Conservation (phyloP, 2,797 vertebrate genomes). For the Nyctibius grandis region DNA sequence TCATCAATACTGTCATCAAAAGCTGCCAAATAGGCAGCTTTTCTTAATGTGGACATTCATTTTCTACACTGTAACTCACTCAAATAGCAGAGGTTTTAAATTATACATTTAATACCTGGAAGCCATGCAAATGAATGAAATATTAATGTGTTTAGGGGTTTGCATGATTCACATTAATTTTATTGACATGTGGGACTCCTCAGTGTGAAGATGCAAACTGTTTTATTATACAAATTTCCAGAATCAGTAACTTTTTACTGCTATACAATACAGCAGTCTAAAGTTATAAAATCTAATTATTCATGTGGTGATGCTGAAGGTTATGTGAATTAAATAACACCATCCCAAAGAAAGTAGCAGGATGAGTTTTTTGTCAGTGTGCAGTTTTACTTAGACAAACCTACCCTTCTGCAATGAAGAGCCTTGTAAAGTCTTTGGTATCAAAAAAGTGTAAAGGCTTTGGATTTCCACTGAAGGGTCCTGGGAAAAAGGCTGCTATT, state of each 20-base stretch:
- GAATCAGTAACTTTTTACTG: not conserved
- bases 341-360: not conserved
- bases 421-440: not conserved
- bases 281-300: not conserved
- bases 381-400: not conserved
- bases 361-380: not conserved
- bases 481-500: not conserved
- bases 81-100: not conserved
- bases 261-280: not conserved
- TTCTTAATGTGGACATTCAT: not conserved
- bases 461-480: not conserved
- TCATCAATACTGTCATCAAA: not conserved
- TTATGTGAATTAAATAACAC: not conserved
- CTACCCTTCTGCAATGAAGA: not conserved
- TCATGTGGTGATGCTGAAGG: not conserved
- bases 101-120: not conserved
- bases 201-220: not conserved
- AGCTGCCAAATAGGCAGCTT: not conserved
- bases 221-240: not conserved
- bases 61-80: not conserved
- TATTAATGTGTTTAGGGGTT: not conserved
- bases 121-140: not conserved
- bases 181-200: not conserved
- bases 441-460: not conserved
- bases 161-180: not conserved